Base-by-base conservation (phyloP, 2,797 vertebrate genomes). In the Gymnoscopelus microlampas region DNA sequence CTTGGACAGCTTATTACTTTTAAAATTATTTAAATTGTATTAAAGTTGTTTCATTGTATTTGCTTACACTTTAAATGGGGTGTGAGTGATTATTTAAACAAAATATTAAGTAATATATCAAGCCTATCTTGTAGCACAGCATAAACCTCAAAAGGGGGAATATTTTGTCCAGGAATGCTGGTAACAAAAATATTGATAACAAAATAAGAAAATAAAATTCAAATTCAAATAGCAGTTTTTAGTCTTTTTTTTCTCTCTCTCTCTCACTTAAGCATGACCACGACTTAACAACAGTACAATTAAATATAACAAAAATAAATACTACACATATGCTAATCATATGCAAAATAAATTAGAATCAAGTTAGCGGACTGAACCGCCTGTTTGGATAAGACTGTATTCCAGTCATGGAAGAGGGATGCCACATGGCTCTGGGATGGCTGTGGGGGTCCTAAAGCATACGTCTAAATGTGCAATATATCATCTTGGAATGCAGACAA, bases 291-390 rank as follows among this genome's bases (percentile, higher is more conserved):
- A 87, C 67, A 85, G 79, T 81, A 85, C 78, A 87, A 82, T 90
- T 84, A 92, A 91, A 91, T 92, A 91, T 87, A 87, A 72, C 85
- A 91, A 92, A 88, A 90, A 91, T 90, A 92, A 92, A 92, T 91
- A 92, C 75, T 86, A 89, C 54, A 63, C 54, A 60, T 60, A 51
- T 61, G 50, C 14, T 86, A 86, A 87, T 81, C 60, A 87, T 88
- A 86, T 85, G 84, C 76, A 84, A 92, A 92, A 93, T 92, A 92
- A 90, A 90, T 92, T 90, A 92, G 68, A 85, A 75, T 62, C 81
- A 83, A 61, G 63, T 74, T 48, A 70, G 76, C 79, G 83, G 81
- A 77, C 71, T 59, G 56, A 49, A 49, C 87, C 84, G 80, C 85
- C 80, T 62, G 83, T 88, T 84, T 80, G 83, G 76, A 78, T 74